Conservation (phyloP, 2,888 invertebrate genomes). For the Xestoiulus laeticollis region DNA sequence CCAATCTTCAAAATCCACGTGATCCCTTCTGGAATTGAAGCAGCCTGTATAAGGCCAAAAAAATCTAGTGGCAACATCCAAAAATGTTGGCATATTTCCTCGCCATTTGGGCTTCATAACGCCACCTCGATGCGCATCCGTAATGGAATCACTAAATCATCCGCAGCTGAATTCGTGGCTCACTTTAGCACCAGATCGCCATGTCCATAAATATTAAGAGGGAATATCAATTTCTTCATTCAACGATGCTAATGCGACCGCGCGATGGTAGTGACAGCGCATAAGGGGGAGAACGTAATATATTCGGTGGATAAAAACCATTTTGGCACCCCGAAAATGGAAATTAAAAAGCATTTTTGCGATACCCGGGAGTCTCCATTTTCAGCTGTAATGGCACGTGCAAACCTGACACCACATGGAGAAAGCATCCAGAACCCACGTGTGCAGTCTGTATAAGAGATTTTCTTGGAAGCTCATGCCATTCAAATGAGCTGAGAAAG, state of each 20-base stretch:
- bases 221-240: not conserved
- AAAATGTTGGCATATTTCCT: not conserved
- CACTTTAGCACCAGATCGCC: not conserved
- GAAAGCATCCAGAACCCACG: not conserved
- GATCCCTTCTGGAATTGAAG: no score
- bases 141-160: not conserved
- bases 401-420: not conserved
- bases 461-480: no score
- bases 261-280: not conserved
- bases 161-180: not conserved
- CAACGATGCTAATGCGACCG: not conserved
- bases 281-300: not conserved
- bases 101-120: not conserved
- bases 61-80: not conserved
- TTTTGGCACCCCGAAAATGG: not conserved
- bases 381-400: not conserved
- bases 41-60: no score
- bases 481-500: no score
- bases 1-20: no score
- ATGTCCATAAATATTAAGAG: slow-evolving; percentile 17
- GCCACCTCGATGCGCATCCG: not conserved
- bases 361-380: not conserved
- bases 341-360: slow-evolving; percentile 25
- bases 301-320: slow-evolving; percentile 16
- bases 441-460: no score